These are phyloP conservation scores for Phthorimaea operculella DNA, from an alignment of 1,140 invertebrate genomes.

Conservation along the genomic window DNA sequence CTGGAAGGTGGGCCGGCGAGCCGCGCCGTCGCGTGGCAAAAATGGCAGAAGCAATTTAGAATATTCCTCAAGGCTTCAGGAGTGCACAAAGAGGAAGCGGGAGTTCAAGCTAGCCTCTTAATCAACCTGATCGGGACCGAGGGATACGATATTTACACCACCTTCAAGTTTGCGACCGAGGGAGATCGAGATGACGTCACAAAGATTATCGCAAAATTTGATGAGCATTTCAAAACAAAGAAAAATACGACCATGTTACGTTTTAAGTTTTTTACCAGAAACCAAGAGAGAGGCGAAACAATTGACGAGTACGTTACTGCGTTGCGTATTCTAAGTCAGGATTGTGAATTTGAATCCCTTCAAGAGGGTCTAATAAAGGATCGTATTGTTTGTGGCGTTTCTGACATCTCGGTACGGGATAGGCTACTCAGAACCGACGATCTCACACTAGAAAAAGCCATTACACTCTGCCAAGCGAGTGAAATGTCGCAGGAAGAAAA, in stretches of 20 bases:
- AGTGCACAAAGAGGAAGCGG: not conserved
- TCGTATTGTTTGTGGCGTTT: conserved; percentile 3
- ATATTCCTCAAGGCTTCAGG: conserved; percentile 8
- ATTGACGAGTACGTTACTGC: conserved; percentile 1
- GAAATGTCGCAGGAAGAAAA: not conserved
- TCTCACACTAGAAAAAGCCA: not conserved
- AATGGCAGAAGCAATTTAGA: conserved; percentile 6
- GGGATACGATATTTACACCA: not conserved
- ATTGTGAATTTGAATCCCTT: not conserved
- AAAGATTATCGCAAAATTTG: not conserved
- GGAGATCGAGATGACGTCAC: not conserved
- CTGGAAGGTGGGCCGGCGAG: not conserved
- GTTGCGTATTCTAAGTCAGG: not conserved
- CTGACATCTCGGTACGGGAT: not conserved
- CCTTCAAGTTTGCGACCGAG: not conserved
- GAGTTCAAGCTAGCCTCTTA: conserved; percentile 2
- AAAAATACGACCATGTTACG: not conserved
- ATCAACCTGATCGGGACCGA: not conserved
- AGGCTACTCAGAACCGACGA: not conserved
- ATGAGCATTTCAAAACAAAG: not conserved
- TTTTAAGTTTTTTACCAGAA: conserved; percentile 5
- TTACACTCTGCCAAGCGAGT: not conserved
- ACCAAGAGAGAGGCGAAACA: too few species aligned
- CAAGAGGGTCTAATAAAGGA: not conserved
- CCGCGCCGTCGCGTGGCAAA: conserved; percentile 2